Percentiles rank a stretch among this genome's conserved stretches.
These are phyloP conservation scores for Melanophora roralis DNA, from an alignment of 2,888 invertebrate genomes.

Conservation along the genomic window DNA sequence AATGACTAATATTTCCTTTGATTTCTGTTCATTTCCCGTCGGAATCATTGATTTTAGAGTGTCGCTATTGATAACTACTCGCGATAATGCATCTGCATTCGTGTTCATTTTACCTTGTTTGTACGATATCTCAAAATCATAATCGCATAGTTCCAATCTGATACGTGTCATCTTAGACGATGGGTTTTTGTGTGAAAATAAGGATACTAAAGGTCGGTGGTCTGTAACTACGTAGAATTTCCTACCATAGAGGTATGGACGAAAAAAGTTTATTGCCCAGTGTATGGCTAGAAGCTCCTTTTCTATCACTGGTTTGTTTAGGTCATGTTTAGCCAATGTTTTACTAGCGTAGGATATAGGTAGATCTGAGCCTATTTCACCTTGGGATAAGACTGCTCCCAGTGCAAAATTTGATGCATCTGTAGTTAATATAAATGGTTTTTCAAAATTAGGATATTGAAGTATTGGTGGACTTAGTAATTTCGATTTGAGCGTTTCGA, in stretches of 20 bases:
- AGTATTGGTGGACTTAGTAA: neutral
- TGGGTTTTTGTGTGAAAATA: conserved; percentile 23
- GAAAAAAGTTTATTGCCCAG: neutral
- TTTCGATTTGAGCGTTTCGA: neutral
- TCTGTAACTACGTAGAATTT: neutral
- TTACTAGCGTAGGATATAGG: no score
- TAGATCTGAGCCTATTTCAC: neutral
- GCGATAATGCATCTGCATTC: conserved; percentile 5
- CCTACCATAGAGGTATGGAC: conserved; percentile 1
- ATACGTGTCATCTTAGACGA: conserved; percentile 30
- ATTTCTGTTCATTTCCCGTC: no score
- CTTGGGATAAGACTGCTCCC: neutral
- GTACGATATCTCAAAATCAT: conserved; percentile 26
- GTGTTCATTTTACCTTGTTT: conserved; percentile 13
- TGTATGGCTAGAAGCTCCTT: neutral
- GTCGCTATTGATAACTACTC: neutral
- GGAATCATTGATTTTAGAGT: no score
- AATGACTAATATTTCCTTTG: no score
- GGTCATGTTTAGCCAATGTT: neutral
- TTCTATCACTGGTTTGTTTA: neutral
- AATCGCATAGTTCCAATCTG: conserved; percentile 14
- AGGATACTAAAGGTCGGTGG: neutral
- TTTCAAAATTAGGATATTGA: neutral
- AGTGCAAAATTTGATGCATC: neutral
- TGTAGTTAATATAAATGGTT: neutral